A percentile compares a stretch with the other conserved stretches of the same genome.
Conservation (phyloP, 2,797 vertebrate species). For the Chrysocyon brachyurus region DNA sequence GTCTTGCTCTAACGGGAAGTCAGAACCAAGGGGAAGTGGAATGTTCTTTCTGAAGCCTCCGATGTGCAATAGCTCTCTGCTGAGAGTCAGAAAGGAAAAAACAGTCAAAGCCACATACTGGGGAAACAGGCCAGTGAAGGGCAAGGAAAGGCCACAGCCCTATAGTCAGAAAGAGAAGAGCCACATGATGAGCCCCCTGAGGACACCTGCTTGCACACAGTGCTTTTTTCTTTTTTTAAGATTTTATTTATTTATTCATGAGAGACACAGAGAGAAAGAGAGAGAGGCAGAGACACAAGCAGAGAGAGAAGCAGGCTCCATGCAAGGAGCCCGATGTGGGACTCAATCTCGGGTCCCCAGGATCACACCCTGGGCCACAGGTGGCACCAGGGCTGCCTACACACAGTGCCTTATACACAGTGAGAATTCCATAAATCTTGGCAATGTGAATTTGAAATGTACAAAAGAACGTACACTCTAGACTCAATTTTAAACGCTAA, state of each 20-base stretch:
- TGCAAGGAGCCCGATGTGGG: too few relatives aligned
- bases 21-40: constrained; percentile 85
- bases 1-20: constrained; percentile 85
- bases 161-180: constrained; percentile 31
- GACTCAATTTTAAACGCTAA: constrained; percentile 41
- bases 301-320: too few relatives aligned
- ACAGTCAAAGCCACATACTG: constrained; percentile 77
- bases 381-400: too few relatives aligned
- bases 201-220: background rate
- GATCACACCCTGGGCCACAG: too few relatives aligned
- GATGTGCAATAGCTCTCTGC: constrained; percentile 83
- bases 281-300: too few relatives aligned
- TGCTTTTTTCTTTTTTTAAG: background rate
- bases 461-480: constrained; percentile 17
- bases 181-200: background rate
- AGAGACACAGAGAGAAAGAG: too few relatives aligned
- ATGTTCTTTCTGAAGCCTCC: constrained; percentile 85
- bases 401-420: background rate
- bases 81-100: constrained; percentile 87
- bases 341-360: too few relatives aligned
- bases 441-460: constrained; percentile 20
- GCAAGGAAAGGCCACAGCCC: constrained; percentile 6
- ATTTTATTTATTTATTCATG: too few relatives aligned
- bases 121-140: constrained; percentile 63
- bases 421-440: background rate